Evolutionary conservation across 2,797 vertebrate species (phyloP), one percentile per base, ranked within the genome.

Genomic region (Clarias fuscus): DNA sequence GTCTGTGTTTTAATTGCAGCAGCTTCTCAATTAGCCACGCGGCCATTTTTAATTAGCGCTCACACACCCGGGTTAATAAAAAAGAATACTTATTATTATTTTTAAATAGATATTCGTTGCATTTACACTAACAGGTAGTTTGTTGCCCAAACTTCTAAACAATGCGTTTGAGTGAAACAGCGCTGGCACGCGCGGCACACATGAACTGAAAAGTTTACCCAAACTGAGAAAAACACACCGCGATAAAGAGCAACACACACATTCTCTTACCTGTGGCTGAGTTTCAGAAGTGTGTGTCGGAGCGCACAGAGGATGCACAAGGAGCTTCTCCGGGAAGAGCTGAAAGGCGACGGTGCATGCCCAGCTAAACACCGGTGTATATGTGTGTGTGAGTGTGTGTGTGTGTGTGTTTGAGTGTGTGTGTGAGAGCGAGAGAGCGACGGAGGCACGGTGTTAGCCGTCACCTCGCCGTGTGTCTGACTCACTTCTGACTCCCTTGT

Each of bases 1-100:
- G 96, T 91, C 94, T 94, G 91, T 92, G 92, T 93, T 95, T 93
- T 94, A 87, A 94, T 95, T 91, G n/a, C 24, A 92, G 93, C 88
- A 90, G 88, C 91, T 92, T 94, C 92, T 92, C 90, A 94, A 93
- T 94, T 93, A 93, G 88, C 68, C 87, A 90, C 86, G 90, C 86
- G 87, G 76, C 37, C 20, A 11, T 20, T 85, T 91, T 91, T 89
- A 91, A 91, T 92, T 89, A 91, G 88, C 89, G 67, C 62, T 86
- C 90, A 91, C 77, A 84, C 81, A 82, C 65, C 68, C 61, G 72
- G 58, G 82, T 86, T 82, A 82, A 72, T 88, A 64, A 62, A 22
- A 62, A 37, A 78, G 37, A 7, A 78, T 20, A 30, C 48, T 27
- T 33, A 18, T 37, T 24, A 61, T 37, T 33, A 27, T 33, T 58